Conservation (phyloP, 2,888 invertebrate genomes). For the Plagodis pulveraria region DNA sequence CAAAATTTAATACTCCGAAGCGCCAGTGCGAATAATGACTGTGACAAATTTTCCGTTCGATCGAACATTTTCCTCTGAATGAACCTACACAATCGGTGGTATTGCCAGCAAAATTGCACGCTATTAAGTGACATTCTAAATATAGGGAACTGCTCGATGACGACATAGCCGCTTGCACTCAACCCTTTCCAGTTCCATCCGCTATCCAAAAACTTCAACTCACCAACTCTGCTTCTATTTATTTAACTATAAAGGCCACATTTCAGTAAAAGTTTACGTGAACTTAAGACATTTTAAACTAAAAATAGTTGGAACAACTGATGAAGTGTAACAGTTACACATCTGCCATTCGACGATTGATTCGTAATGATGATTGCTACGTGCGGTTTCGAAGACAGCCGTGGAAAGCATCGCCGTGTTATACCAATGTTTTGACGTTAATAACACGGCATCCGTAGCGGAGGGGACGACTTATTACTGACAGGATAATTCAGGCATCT, state of each 20-base stretch:
- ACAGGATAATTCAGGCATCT: constrained; percentile 60
- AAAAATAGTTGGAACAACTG: constrained; percentile 59
- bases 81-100: constrained; percentile 78
- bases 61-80: constrained; percentile 81
- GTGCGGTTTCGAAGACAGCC: constrained; percentile 66
- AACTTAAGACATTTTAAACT: constrained; percentile 33
- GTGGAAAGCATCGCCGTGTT: constrained; percentile 63
- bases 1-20: constrained; percentile 79
- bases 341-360: constrained; percentile 51
- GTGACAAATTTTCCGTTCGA: constrained; percentile 81
- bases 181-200: constrained; percentile 62
- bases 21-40: constrained; percentile 78
- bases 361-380: constrained; percentile 54
- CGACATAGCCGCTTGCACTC: constrained; percentile 62
- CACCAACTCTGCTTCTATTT: constrained; percentile 40
- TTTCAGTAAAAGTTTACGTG: constrained; percentile 20
- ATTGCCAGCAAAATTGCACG: constrained; percentile 79
- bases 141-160: constrained; percentile 72
- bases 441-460: constrained; percentile 67
- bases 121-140: constrained; percentile 82
- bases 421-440: constrained; percentile 68
- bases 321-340: constrained; percentile 78
- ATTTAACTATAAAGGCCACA: constrained; percentile 27
- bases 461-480: constrained; percentile 65
- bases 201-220: constrained; percentile 34